A percentile compares a stretch with the other conserved stretches of the same genome.
phyloP scores from a whole-genome alignment of 2,888 invertebrate species.

The Podotricha telesiphe region DNA sequence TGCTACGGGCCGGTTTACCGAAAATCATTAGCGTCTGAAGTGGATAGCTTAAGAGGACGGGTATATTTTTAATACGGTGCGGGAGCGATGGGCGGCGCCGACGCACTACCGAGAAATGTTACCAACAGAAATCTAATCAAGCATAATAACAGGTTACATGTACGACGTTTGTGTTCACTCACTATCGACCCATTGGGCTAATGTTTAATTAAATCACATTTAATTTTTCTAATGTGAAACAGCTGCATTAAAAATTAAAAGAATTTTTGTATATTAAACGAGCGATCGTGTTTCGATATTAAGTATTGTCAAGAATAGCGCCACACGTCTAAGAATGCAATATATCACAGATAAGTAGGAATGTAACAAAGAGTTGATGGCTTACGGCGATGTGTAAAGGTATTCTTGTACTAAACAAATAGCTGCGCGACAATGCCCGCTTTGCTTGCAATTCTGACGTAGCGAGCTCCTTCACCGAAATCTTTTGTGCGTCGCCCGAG shows the following conservation, averaged over 20 bases:
- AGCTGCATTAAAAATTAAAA: constrained; percentile 58
- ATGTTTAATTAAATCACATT: constrained; percentile 82
- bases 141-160: constrained; percentile 82
- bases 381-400: constrained; percentile 60
- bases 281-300: constrained; percentile 49
- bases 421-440: constrained; percentile 62
- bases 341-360: constrained; percentile 75
- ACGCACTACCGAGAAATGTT: constrained; percentile 82
- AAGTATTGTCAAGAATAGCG: constrained; percentile 54
- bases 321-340: constrained; percentile 63
- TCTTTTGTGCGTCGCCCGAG: constrained; percentile 75
- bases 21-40: constrained; percentile 81
- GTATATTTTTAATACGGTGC: constrained; percentile 81
- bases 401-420: constrained; percentile 73
- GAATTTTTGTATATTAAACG: constrained; percentile 47
- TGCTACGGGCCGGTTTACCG: constrained; percentile 80
- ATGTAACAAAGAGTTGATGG: constrained; percentile 58
- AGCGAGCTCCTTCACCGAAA: constrained; percentile 73
- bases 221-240: constrained; percentile 68
- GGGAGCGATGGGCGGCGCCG: constrained; percentile 82
- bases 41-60: constrained; percentile 76
- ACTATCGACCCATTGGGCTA: constrained; percentile 74
- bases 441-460: constrained; percentile 62
- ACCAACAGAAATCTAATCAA: constrained; percentile 84
- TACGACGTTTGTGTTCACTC: constrained; percentile 79